These are phyloP conservation scores for Petrocephalus microphthalmus DNA, from an alignment of 2,113 vertebrate species.

Conservation along the genomic window DNA sequence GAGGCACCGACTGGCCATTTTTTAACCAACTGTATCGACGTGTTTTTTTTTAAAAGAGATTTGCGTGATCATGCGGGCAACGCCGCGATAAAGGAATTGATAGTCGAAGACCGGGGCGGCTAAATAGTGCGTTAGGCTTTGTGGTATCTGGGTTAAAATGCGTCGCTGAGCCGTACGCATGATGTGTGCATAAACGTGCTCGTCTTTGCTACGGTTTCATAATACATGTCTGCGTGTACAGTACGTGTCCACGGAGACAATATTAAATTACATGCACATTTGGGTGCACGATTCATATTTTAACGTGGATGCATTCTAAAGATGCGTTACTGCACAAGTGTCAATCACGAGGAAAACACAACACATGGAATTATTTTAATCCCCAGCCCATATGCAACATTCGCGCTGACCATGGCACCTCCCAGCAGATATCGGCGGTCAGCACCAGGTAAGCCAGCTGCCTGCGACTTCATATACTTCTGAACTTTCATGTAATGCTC, in stretches of 20 bases:
- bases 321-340: conserved; percentile 37
- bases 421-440: conserved; percentile 32
- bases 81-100: conserved; percentile 38
- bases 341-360: conserved; percentile 38
- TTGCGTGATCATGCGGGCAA: conserved; percentile 39
- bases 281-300: conserved; percentile 30
- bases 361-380: conserved; percentile 33
- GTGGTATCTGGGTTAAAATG: neutral
- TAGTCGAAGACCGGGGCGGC: neutral
- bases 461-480: conserved; percentile 23
- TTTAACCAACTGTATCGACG: conserved; percentile 26
- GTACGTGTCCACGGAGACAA: conserved; percentile 35
- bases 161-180: neutral
- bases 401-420: conserved; percentile 34
- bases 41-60: conserved; percentile 28
- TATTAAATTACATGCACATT: conserved; percentile 27
- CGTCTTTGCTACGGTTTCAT: conserved; percentile 28
- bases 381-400: conserved; percentile 22
- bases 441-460: conserved; percentile 48
- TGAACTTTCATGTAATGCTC: conserved; percentile 26
- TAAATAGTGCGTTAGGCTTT: neutral
- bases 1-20: conserved; percentile 27
- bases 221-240: conserved; percentile 33
- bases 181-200: conserved; percentile 15
- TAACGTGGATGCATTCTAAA: conserved; percentile 22